Evolutionary conservation across 2,113 vertebrate species (phyloP).

Genomic region (Atractosteus spatula): DNA sequence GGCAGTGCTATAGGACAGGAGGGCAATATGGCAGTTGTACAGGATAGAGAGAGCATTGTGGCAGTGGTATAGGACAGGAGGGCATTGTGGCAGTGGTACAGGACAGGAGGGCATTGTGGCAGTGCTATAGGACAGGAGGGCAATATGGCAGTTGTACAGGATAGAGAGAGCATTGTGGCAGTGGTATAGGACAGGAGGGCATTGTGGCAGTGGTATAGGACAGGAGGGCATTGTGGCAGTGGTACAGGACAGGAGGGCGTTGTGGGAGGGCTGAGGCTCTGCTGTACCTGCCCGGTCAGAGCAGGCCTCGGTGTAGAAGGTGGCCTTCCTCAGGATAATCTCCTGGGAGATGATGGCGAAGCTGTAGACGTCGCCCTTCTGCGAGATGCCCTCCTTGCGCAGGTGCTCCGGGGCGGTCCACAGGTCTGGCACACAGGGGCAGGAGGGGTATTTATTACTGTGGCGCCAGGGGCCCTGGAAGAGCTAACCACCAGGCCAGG

Average conservation of each 20-base stretch:
- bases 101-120: not conserved
- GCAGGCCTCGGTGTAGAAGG: slow-evolving; percentile 75
- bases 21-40: not conserved
- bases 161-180: not conserved
- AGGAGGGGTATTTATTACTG: not conserved
- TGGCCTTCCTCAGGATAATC: slow-evolving; percentile 76
- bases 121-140: not conserved
- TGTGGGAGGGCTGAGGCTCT: not conserved
- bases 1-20: not conserved
- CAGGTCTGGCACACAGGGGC: slow-evolving; percentile 65
- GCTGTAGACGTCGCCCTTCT: slow-evolving; percentile 94
- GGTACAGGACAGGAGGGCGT: not conserved
- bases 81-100: not conserved
- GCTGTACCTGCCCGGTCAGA: slow-evolving; percentile 46
- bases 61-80: not conserved
- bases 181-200: too few relatives aligned
- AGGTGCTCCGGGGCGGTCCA: slow-evolving; percentile 94
- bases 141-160: not conserved
- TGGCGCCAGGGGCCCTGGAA: too few relatives aligned
- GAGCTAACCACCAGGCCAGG: too few relatives aligned
- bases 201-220: too few relatives aligned
- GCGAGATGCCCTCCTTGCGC: slow-evolving; percentile 75
- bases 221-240: too few relatives aligned
- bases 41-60: not conserved
- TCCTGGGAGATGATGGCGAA: slow-evolving; percentile 92